A percentile compares a stretch with the other conserved stretches of the same genome.
Conservation (phyloP, 1,140 invertebrate species). For the Stenopsyche tienmushanensis region DNA sequence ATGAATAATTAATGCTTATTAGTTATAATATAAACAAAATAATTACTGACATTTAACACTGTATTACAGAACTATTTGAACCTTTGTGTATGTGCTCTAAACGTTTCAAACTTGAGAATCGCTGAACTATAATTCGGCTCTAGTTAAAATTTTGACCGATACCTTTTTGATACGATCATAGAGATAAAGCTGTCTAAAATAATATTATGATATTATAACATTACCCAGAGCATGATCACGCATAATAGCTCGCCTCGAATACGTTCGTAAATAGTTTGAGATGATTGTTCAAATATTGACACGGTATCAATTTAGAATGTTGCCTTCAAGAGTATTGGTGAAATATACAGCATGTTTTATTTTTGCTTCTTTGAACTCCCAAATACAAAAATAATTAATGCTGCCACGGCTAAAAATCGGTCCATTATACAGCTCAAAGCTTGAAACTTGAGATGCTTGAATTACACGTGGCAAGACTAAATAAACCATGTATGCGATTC, state of each 20-base stretch:
- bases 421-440: too few relatives aligned
- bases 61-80: too few relatives aligned
- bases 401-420: too few relatives aligned
- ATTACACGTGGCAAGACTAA: too few relatives aligned
- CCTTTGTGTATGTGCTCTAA: too few relatives aligned
- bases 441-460: too few relatives aligned
- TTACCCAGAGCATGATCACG: slow-evolving; percentile 29
- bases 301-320: slow-evolving; percentile 12
- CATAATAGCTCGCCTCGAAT: slow-evolving; percentile 20
- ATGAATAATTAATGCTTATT: not conserved
- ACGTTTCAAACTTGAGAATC: too few relatives aligned
- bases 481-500: too few relatives aligned
- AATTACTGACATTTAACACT: not conserved
- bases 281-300: slow-evolving; percentile 31
- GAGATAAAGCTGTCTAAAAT: slow-evolving; percentile 36
- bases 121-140: not conserved
- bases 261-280: slow-evolving; percentile 24
- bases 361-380: too few relatives aligned
- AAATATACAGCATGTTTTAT: too few relatives aligned
- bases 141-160: slow-evolving; percentile 28
- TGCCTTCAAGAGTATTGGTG: too few relatives aligned
- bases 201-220: slow-evolving; percentile 34
- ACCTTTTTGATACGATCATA: slow-evolving; percentile 27
- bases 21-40: not conserved
- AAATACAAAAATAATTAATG: too few relatives aligned